Conservation (phyloP, 2,888 invertebrate genomes). For the Meteorus colon region DNA sequence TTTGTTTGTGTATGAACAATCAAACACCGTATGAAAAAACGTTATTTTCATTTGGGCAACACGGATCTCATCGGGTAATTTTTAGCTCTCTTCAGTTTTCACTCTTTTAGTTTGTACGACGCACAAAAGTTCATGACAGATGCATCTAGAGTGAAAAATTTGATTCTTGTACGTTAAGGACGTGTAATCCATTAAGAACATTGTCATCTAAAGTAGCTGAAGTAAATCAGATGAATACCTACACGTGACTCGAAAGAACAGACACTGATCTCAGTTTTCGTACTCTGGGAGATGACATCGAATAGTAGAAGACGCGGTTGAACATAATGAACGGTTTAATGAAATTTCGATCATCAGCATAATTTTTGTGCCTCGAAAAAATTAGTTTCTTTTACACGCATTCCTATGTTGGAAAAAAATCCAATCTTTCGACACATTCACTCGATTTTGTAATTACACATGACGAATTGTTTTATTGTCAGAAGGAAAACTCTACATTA, state of each 20-base stretch:
- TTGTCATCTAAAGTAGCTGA: constrained; percentile 26
- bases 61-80: background rate
- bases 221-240: constrained; percentile 48
- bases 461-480: no score
- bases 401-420: no score
- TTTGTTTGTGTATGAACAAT: background rate
- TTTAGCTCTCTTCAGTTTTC: background rate
- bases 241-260: background rate
- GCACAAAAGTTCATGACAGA: background rate
- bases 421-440: no score
- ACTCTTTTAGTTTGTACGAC: background rate
- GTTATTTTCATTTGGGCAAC: background rate
- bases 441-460: no score
- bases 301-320: no score
- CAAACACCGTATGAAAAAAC: background rate
- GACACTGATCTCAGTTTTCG: no score
- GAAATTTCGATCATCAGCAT: no score
- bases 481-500: no score
- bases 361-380: no score
- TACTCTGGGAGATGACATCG: no score
- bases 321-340: no score
- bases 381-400: no score
- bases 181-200: constrained; percentile 25
- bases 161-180: constrained; percentile 47
- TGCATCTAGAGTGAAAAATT: constrained; percentile 31